phyloP scores from a whole-genome alignment of 2,113 vertebrate genomes.

The Atrichornis clamosus region DNA sequence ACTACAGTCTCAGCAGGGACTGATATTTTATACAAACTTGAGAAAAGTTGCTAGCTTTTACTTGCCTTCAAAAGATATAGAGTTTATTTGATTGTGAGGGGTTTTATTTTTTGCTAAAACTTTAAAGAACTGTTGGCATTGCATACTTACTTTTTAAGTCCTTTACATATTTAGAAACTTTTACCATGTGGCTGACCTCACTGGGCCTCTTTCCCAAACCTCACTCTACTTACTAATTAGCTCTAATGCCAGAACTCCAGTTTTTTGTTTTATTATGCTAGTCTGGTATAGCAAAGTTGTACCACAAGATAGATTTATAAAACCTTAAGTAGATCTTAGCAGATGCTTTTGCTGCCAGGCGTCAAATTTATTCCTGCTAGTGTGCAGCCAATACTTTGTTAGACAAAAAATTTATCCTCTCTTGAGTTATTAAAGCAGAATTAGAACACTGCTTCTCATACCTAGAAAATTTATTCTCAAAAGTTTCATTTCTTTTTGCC shows the following conservation, averaged over 20 bases:
- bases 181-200: not conserved
- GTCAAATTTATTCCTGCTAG: not conserved
- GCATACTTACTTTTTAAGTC: not conserved
- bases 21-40: not conserved
- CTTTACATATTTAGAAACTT: not conserved
- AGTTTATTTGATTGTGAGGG: not conserved
- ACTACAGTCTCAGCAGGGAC: not conserved
- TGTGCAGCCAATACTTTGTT: not conserved
- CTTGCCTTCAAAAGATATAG: not conserved
- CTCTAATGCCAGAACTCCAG: not conserved
- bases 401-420: not conserved
- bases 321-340: not conserved
- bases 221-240: not conserved
- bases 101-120: not conserved
- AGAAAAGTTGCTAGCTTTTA: not conserved
- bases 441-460: not conserved
- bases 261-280: not conserved
- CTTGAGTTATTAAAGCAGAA: not conserved
- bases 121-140: not conserved
- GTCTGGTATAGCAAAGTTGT: not conserved
- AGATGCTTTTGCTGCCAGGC: not conserved
- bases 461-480: not conserved
- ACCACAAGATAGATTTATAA: slow-evolving; percentile 24
- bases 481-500: not conserved
- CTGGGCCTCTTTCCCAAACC: not conserved